phyloP scores from a whole-genome alignment of 1,140 invertebrate species.

The Propsilocerus akamusi region DNA sequence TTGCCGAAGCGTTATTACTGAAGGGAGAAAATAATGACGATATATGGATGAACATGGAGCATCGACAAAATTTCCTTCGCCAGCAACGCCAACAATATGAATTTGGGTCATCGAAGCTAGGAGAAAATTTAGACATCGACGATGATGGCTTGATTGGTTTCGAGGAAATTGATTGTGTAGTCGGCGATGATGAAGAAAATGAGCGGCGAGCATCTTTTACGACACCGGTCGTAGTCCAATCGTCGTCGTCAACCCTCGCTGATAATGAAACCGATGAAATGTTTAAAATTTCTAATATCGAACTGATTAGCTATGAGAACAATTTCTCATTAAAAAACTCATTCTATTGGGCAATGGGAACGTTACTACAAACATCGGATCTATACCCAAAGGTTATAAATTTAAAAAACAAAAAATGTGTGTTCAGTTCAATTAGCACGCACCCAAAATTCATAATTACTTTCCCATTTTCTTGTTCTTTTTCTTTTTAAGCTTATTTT shows the following conservation, averaged over 20 bases:
- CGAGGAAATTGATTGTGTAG: constrained; percentile 4
- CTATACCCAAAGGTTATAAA: constrained; percentile 51
- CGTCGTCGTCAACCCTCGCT: too few species aligned
- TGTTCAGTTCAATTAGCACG: not conserved
- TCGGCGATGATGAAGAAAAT: too few species aligned
- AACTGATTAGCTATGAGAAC: constrained; percentile 37
- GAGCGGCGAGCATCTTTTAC: too few species aligned
- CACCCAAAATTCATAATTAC: not conserved
- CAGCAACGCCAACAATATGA: not conserved
- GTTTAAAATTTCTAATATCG: constrained; percentile 24
- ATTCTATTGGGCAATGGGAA: constrained; percentile 86
- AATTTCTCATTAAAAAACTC: constrained; percentile 64
- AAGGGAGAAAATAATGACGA: not conserved
- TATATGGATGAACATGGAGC: not conserved
- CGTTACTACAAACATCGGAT: constrained; percentile 84
- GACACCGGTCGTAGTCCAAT: too few species aligned
- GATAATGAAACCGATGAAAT: too few species aligned
- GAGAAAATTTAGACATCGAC: constrained; percentile 1
- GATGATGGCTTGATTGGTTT: constrained; percentile 9
- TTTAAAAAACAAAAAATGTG: not conserved
- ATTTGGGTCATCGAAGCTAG: not conserved
- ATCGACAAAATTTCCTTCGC: not conserved
- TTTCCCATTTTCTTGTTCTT: not conserved
- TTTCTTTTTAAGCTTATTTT: not conserved
- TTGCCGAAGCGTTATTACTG: too few species aligned